A percentile compares a stretch with the other conserved stretches of the same genome.
These are phyloP conservation scores for Notocelia uddmanniana DNA, from an alignment of 2,888 invertebrate genomes.

Conservation along the genomic window DNA sequence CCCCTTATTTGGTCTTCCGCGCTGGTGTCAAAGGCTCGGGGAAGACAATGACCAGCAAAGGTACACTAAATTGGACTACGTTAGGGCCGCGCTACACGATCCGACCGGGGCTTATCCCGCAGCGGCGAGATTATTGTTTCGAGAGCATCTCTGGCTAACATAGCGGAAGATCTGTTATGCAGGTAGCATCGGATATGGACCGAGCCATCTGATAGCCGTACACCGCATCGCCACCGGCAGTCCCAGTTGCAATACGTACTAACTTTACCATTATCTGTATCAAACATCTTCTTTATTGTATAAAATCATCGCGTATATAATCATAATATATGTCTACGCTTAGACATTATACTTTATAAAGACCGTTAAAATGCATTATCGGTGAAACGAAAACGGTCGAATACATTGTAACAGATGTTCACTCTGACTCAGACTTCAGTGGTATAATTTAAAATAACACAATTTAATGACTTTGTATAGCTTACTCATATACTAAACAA, in stretches of 20 bases:
- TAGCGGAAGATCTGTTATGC: constrained; percentile 53
- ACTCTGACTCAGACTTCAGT: background rate
- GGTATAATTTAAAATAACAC: background rate
- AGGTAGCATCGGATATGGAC: constrained; percentile 73
- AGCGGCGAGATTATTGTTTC: constrained; percentile 63
- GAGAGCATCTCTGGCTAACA: constrained; percentile 61
- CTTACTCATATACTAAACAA: too few relatives aligned
- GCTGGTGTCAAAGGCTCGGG: constrained; percentile 40
- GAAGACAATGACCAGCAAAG: constrained; percentile 45
- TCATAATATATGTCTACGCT: constrained; percentile 44
- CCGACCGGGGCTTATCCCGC: constrained; percentile 26
- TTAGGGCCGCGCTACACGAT: constrained; percentile 25
- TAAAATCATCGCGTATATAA: constrained; percentile 61
- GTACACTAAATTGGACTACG: constrained; percentile 43
- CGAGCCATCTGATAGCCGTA: constrained; percentile 72
- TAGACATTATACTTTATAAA: constrained; percentile 38
- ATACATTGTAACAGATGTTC: background rate
- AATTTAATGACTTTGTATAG: background rate
- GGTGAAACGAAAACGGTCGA: constrained; percentile 3
- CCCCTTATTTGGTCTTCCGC: constrained; percentile 42
- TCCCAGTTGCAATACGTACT: constrained; percentile 51
- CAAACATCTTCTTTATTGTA: constrained; percentile 72
- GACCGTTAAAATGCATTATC: constrained; percentile 21
- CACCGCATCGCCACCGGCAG: constrained; percentile 59
- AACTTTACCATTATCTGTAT: constrained; percentile 64